phyloP scores from a whole-genome alignment of 2,113 vertebrate genomes.

The Cercocebus atys region DNA sequence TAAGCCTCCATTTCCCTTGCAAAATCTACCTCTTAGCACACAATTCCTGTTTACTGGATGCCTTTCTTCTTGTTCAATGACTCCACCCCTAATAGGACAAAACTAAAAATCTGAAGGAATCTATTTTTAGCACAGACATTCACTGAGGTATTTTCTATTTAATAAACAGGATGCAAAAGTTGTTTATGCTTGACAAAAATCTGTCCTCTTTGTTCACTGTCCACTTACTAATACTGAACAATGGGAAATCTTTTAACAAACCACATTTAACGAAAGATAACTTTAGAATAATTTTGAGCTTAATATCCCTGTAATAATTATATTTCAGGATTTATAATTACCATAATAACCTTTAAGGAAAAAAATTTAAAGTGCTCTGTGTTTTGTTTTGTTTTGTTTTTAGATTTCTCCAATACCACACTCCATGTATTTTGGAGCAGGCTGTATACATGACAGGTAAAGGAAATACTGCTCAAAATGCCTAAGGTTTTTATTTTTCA shows the following conservation, averaged over 20 bases:
- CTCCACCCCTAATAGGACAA: slow-evolving; percentile 34
- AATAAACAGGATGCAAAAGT: slow-evolving; percentile 77
- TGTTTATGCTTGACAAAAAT: slow-evolving; percentile 62
- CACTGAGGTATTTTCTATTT: slow-evolving; percentile 60
- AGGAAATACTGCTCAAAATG: slow-evolving; percentile 18
- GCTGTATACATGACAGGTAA: background rate
- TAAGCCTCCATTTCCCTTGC: background rate
- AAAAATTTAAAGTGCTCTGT: background rate
- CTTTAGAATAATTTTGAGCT: background rate
- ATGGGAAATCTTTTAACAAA: slow-evolving; percentile 25
- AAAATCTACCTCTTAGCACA: background rate
- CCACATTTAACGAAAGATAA: background rate
- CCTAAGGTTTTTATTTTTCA: background rate
- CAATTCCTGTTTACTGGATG: slow-evolving; percentile 65
- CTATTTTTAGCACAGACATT: slow-evolving; percentile 66
- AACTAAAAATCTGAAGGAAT: slow-evolving; percentile 44
- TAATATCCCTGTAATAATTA: background rate
- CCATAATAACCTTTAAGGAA: background rate
- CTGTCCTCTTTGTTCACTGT: slow-evolving; percentile 4
- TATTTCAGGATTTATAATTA: background rate
- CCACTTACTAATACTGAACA: slow-evolving; percentile 50
- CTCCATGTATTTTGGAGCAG: background rate
- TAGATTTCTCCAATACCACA: no score
- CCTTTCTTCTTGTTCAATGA: slow-evolving; percentile 67
- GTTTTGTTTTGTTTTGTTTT: no score